phyloP scores from a whole-genome alignment of 2,797 vertebrate genomes.

The Alca torda region DNA sequence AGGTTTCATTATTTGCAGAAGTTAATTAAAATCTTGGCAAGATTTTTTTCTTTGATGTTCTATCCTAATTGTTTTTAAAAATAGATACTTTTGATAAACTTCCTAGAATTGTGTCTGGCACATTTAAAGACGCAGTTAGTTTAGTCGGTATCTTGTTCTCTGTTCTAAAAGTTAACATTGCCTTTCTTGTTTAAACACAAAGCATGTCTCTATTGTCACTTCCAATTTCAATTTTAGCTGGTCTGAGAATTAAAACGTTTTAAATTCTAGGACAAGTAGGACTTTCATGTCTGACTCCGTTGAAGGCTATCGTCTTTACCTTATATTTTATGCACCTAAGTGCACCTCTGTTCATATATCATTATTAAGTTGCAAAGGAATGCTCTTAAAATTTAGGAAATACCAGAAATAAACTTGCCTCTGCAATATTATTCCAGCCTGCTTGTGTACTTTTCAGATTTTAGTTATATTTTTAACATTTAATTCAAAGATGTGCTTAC shows the following conservation, averaged over 20 bases:
- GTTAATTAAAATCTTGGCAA: constrained; percentile 40
- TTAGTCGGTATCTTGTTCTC: neutral
- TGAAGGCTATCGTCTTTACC: neutral
- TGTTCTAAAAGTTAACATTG: neutral
- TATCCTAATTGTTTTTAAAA: constrained; percentile 35
- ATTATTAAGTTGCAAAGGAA: neutral
- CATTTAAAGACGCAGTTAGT: neutral
- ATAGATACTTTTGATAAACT: constrained; percentile 25
- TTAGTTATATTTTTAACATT: neutral
- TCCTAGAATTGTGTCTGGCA: constrained; percentile 53
- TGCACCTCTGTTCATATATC: neutral
- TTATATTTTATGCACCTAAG: neutral
- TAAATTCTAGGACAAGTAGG: neutral
- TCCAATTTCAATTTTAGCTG: neutral
- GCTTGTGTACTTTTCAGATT: neutral
- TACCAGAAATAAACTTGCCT: neutral
- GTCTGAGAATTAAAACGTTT: neutral
- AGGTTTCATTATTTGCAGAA: constrained; percentile 1
- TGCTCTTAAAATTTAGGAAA: neutral
- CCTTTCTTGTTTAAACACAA: constrained; percentile 33
- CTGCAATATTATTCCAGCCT: neutral
- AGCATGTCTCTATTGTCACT: neutral
- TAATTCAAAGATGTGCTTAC: neutral
- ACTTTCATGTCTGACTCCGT: neutral
- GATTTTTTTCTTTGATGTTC: constrained; percentile 18